A percentile compares a stretch with the other conserved stretches of the same genome.
Evolutionary conservation across 64 coral and sea anemone genomes (phyloP).

Genomic region (Cladopsammia gracilis): DNA sequence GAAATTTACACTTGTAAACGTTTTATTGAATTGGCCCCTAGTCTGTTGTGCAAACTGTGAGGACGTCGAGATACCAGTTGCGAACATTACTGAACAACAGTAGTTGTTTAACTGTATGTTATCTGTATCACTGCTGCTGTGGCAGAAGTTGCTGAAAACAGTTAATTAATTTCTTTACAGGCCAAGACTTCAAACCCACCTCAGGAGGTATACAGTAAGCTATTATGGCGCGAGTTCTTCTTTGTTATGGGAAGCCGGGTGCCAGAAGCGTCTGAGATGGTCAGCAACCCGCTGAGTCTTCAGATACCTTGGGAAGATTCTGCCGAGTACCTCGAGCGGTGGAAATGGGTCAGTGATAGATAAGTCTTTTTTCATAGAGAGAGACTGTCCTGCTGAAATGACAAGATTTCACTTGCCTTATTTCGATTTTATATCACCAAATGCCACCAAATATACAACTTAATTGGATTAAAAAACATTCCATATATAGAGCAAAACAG

Average conservation of each 20-base stretch:
- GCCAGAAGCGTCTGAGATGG: constrained; percentile 47
- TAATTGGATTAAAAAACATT: too few relatives aligned
- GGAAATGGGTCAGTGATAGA: constrained; percentile 57
- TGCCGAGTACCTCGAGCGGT: constrained; percentile 30
- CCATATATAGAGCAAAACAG: too few relatives aligned
- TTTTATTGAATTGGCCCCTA: too few relatives aligned
- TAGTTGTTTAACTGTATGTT: background rate
- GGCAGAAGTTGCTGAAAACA: background rate
- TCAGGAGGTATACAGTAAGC: background rate
- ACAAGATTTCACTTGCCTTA: too few relatives aligned
- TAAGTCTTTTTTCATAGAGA: too few relatives aligned
- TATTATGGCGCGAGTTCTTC: constrained; percentile 63
- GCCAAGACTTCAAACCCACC: constrained; percentile 24
- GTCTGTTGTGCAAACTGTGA: too few relatives aligned
- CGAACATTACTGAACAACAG: too few relatives aligned
- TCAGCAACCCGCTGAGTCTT: constrained; percentile 57
- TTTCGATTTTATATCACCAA: too few relatives aligned
- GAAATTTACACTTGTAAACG: too few relatives aligned
- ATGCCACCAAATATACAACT: too few relatives aligned
- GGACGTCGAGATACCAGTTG: too few relatives aligned
- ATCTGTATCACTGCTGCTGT: background rate
- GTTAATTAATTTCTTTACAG: background rate
- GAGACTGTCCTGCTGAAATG: background rate
- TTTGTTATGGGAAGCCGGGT: constrained; percentile 52
- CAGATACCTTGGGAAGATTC: constrained; percentile 70